A percentile compares a stretch with the other conserved stretches of the same genome.
Conservation (phyloP, 2,888 invertebrate genomes). For the Lycaena phlaeas region DNA sequence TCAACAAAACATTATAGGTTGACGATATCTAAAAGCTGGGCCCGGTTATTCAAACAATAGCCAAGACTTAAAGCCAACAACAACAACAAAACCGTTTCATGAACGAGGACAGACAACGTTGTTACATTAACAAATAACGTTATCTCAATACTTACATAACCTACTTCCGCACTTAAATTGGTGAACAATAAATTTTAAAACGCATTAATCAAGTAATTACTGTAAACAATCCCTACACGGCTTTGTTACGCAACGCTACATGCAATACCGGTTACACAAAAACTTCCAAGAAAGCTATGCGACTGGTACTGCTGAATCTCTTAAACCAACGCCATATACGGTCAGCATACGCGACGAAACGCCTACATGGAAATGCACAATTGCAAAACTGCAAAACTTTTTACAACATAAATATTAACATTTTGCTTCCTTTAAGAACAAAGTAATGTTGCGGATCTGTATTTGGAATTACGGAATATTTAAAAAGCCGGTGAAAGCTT, state of each 20-base stretch:
- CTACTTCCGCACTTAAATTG: background rate
- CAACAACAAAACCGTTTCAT: no score
- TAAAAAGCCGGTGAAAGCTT: background rate
- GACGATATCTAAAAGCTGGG: no score
- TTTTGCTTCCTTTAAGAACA: constrained; percentile 10
- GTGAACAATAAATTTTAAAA: constrained; percentile 16
- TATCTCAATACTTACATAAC: constrained; percentile 3
- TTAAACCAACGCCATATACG: constrained; percentile 53
- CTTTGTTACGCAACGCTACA: constrained; percentile 39
- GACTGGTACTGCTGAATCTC: constrained; percentile 58
- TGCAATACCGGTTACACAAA: constrained; percentile 39
- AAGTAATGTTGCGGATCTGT: background rate
- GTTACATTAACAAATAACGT: no score
- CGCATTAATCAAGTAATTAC: constrained; percentile 30
- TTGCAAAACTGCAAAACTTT: constrained; percentile 13
- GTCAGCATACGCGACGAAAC: constrained; percentile 31
- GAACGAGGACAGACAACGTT: no score
- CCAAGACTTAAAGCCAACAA: no score
- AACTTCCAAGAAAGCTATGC: constrained; percentile 58
- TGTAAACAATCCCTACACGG: constrained; percentile 21
- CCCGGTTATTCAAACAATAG: no score
- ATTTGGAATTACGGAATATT: constrained; percentile 2
- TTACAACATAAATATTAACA: constrained; percentile 15
- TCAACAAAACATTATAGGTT: no score
- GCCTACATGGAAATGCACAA: constrained; percentile 28